A percentile compares a stretch with the other conserved stretches of the same genome.
phyloP scores from a whole-genome alignment of 2,888 invertebrate genomes.

The Eumerus sabulonum region DNA sequence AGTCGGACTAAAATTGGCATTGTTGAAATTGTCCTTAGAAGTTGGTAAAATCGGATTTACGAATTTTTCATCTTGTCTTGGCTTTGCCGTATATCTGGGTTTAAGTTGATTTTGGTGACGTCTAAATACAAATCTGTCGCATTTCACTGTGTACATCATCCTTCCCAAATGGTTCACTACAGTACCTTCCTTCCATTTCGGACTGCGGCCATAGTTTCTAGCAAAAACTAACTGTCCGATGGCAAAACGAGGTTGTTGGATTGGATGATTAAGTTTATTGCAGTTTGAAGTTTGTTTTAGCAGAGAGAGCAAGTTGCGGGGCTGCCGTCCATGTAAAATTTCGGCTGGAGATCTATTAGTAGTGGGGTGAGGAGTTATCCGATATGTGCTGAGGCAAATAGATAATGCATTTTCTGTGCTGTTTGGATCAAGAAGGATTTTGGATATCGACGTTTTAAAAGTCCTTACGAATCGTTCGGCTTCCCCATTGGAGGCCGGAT shows the following conservation, averaged over 20 bases:
- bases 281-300: constrained; percentile 18
- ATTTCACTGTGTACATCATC: too few species aligned
- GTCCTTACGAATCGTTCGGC: too few species aligned
- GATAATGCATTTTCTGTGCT: too few species aligned
- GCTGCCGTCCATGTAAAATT: constrained; percentile 51
- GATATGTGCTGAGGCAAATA: constrained; percentile 46
- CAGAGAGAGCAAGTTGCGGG: constrained; percentile 11
- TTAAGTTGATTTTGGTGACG: constrained; percentile 20
- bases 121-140: constrained; percentile 14
- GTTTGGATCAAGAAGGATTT: too few species aligned
- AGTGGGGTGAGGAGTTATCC: constrained; percentile 27
- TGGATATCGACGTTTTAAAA: too few species aligned
- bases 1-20: too few species aligned
- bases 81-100: constrained; percentile 1
- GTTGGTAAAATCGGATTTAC: too few species aligned
- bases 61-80: background rate
- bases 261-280: background rate
- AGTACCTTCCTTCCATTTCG: constrained; percentile 9
- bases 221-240: constrained; percentile 1
- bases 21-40: constrained; percentile 1
- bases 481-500: constrained; percentile 70
- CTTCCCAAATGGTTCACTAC: too few species aligned
- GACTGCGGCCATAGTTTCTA: constrained; percentile 2
- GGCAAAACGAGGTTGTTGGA: constrained; percentile 1
- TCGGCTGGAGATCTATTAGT: constrained; percentile 45